A percentile compares a stretch with the other conserved stretches of the same genome.
Evolutionary conservation across 2,888 invertebrate species (phyloP).

Genomic region (Lordiphosa fenestrarum): DNA sequence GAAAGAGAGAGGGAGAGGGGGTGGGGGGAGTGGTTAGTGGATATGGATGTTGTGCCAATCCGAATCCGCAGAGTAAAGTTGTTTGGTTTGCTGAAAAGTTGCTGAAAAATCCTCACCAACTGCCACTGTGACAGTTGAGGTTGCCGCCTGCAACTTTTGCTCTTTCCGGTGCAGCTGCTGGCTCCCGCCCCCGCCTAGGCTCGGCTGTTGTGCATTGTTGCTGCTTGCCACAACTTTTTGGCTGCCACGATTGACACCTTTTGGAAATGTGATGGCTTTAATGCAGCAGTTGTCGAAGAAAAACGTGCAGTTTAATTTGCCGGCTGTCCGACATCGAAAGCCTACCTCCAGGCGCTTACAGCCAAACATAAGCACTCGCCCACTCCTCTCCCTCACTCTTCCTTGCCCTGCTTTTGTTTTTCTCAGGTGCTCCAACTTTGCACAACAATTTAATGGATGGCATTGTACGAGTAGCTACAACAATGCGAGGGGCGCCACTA

Average conservation of each 20-base stretch:
- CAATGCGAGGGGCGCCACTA: conserved; percentile 20
- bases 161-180: conserved; percentile 51
- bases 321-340: conserved; percentile 22
- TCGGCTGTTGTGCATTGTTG: conserved; percentile 12
- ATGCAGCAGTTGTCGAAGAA: conserved; percentile 29
- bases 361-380: neutral
- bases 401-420: conserved; percentile 23
- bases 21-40: neutral
- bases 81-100: conserved; percentile 9
- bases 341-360: conserved; percentile 27
- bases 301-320: conserved; percentile 31
- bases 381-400: neutral
- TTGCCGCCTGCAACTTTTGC: conserved; percentile 64
- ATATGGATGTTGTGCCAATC: conserved; percentile 24
- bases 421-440: conserved; percentile 56
- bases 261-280: conserved; percentile 40
- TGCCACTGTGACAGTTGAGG: conserved; percentile 33
- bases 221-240: conserved; percentile 61
- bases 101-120: conserved; percentile 33
- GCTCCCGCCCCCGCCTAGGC: conserved; percentile 1
- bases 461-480: conserved; percentile 34
- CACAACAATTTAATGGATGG: conserved; percentile 44
- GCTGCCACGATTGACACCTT: conserved; percentile 63
- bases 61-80: conserved; percentile 26
- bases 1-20: neutral